Evolutionary conservation across 2,888 invertebrate species (phyloP), one percentile per base, ranked within the genome.

Genomic region (Andricus quercusramuli): DNA sequence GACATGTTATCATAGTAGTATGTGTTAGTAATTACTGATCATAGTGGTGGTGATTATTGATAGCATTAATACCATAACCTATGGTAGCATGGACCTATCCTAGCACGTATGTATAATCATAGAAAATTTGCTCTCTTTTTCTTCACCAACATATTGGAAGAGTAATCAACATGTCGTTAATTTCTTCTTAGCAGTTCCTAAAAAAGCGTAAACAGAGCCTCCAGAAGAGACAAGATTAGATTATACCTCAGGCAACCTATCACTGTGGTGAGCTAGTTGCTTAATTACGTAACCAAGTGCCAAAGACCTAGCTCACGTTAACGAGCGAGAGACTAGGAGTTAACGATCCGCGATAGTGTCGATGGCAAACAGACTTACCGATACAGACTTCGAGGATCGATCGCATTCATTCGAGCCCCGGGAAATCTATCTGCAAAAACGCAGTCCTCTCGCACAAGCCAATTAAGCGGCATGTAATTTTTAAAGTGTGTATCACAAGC

Each of bases 321-420:
- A 87, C 44, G 13, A 44, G 44, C 86, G 86, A 86, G 86, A 84
- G 85, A 85, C 87, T 85, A 85, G 83, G 82, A 86, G 85, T 78
- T 85, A 88, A 86, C 86, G 85, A 83, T 82, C 82, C 81, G 79
- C 81, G 86, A 85, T 86, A 83, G 84, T 83, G 84, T 84, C 84
- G 77, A 79, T 74, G 80, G 83, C 83, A 85, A 88, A 86, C 84
- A 83, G 84, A 86, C 86, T 88, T 87, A 87, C 87, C 86, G 87
- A 87, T 87, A 83, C 80, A 82, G 81, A 82, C 79, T 76, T 77
- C 15, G 17, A 11, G 17, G 17, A 70, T 70, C 68, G 68, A 70
- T 70, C 47, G 47, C 44, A 47, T 47, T 70, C 47, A 47, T 70
- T 70, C 1, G 29, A 47, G 29, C 25, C 65, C 29, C 41, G 6